phyloP scores from a whole-genome alignment of 2,797 vertebrate species.

The Poeciliopsis paucimaculata region DNA sequence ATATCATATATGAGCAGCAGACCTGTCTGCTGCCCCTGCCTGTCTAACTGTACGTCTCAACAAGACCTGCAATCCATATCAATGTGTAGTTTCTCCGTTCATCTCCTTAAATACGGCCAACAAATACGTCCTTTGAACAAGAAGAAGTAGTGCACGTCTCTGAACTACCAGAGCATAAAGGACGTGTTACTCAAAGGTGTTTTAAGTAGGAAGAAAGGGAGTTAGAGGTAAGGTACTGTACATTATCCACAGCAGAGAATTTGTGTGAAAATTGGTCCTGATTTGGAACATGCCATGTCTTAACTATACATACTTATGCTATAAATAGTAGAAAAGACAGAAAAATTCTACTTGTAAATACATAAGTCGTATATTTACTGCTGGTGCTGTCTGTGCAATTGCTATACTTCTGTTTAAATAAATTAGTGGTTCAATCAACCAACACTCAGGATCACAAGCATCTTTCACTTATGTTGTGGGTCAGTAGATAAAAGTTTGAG shows the following conservation, averaged over 20 bases:
- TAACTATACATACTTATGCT: neutral
- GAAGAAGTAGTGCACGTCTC: neutral
- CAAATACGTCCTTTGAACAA: neutral
- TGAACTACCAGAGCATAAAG: neutral
- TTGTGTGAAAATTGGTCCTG: neutral
- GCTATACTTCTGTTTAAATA: neutral
- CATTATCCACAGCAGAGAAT: neutral
- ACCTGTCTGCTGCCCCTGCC: slow-evolving; percentile 31
- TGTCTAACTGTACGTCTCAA: slow-evolving; percentile 6
- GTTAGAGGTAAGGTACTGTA: neutral
- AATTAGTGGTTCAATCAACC: neutral
- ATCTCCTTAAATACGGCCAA: neutral
- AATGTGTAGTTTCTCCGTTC: neutral
- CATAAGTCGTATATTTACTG: neutral
- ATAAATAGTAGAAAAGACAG: neutral
- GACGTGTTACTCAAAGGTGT: neutral
- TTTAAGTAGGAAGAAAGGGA: neutral
- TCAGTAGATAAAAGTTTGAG: neutral
- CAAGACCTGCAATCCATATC: slow-evolving; percentile 5
- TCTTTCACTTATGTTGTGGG: neutral
- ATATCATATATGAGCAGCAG: slow-evolving; percentile 30
- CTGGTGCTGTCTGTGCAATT: neutral
- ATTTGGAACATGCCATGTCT: neutral
- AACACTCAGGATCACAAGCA: neutral
- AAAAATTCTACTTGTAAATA: neutral